These are phyloP conservation scores for Cataglyphis hispanica DNA, from an alignment of 1,140 invertebrate species.

Conservation along the genomic window DNA sequence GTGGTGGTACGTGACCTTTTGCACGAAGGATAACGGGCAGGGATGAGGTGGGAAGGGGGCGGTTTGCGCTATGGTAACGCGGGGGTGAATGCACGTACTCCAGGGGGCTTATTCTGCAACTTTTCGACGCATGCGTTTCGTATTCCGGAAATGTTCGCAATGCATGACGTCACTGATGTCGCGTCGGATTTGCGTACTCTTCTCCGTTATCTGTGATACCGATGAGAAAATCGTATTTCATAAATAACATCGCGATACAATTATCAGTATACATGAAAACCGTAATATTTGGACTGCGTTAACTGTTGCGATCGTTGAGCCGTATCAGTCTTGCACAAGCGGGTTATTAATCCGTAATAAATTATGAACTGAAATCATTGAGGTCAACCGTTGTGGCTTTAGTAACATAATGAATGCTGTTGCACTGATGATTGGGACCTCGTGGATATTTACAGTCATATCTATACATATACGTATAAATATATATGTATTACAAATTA, in stretches of 20 bases:
- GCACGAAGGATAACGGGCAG: slow-evolving; percentile 84
- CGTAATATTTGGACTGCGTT: not conserved
- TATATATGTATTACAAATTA: not conserved
- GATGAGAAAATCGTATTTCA: slow-evolving; percentile 16
- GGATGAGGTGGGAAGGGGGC: slow-evolving; percentile 72
- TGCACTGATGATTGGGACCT: slow-evolving; percentile 23
- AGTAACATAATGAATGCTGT: slow-evolving; percentile 38
- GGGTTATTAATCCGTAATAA: slow-evolving; percentile 45
- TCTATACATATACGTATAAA: not conserved
- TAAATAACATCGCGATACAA: slow-evolving; percentile 8
- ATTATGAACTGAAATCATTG: slow-evolving; percentile 50
- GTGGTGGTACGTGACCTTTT: slow-evolving; percentile 85
- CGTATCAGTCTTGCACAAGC: slow-evolving; percentile 34
- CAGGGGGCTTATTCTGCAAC: slow-evolving; percentile 60
- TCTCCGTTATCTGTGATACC: not conserved
- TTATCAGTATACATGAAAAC: slow-evolving; percentile 1
- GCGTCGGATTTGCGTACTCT: slow-evolving; percentile 29
- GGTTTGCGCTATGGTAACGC: slow-evolving; percentile 70
- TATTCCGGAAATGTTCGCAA: slow-evolving; percentile 47
- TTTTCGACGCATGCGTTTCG: slow-evolving; percentile 61
- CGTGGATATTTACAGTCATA: not conserved
- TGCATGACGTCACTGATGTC: slow-evolving; percentile 37
- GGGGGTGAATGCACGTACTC: slow-evolving; percentile 81
- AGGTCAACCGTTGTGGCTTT: slow-evolving; percentile 16
- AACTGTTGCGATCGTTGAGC: not conserved